Evolutionary conservation across 30 jellyfish, hydroid and myxozoan species (phyloP).

Genomic region (Chrysaora quinquecirrha): DNA sequence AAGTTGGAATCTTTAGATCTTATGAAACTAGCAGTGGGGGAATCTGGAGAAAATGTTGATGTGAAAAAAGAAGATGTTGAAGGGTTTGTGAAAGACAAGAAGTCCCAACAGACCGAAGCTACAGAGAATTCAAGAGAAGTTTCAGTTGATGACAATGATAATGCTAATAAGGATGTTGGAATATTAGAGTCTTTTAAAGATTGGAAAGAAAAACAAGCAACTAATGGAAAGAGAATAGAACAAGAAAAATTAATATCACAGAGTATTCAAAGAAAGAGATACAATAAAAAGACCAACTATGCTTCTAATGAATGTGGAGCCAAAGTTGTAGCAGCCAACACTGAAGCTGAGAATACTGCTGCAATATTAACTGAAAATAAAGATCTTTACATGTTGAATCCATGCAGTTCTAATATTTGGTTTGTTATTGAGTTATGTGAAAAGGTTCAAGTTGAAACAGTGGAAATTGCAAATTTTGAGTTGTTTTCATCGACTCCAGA

Average conservation of each 20-base stretch:
- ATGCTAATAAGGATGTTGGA: conserved; percentile 21
- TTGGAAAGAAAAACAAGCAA: conserved; percentile 87
- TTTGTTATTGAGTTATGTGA: conserved; percentile 95
- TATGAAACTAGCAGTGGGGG: conserved; percentile 14
- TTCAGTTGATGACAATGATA: not conserved
- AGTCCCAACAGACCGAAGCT: conserved; percentile 1
- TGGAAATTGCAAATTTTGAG: conserved; percentile 94
- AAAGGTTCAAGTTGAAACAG: conserved; percentile 84
- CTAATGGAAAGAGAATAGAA: conserved; percentile 31
- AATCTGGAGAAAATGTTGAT: not conserved
- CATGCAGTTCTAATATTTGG: conserved; percentile 95
- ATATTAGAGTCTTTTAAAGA: conserved; percentile 81
- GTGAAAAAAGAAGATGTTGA: not conserved
- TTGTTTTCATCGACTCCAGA: conserved; percentile 96
- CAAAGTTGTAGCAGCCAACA: conserved; percentile 86
- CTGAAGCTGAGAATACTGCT: conserved; percentile 72
- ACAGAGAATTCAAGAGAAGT: not conserved
- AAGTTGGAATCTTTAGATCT: conserved; percentile 25
- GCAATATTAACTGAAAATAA: conserved; percentile 92
- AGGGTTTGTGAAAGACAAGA: too few relatives aligned
- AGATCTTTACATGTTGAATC: conserved; percentile 94
- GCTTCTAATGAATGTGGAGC: conserved; percentile 99
- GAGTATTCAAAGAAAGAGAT: not conserved
- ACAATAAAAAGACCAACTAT: conserved; percentile 74
- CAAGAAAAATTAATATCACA: conserved; percentile 39